A percentile compares a stretch with the other conserved stretches of the same genome.
Evolutionary conservation across 2,113 vertebrate species (phyloP).

Genomic region (Percopsis transmontana): DNA sequence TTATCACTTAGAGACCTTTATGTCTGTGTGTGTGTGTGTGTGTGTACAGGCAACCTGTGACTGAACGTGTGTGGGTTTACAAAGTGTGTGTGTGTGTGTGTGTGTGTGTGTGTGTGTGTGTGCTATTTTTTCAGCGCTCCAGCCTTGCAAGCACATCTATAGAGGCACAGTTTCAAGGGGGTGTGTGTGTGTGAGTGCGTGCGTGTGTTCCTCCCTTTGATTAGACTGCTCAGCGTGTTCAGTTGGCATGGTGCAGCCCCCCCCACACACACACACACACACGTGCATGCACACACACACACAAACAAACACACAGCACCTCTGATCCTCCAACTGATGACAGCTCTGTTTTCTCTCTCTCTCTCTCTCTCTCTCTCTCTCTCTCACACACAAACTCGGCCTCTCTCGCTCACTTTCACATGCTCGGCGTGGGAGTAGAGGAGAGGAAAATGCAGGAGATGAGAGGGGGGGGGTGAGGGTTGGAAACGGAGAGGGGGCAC

Average conservation of each 20-base stretch:
- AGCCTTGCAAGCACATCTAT: constrained; percentile 28
- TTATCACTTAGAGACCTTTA: constrained; percentile 40
- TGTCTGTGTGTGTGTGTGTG: constrained; percentile 8
- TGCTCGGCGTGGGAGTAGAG: constrained; percentile 68
- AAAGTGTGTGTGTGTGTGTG: constrained; percentile 17
- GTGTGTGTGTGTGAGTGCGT: constrained; percentile 12
- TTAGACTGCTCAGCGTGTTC: constrained; percentile 65
- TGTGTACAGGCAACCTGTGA: constrained; percentile 45
- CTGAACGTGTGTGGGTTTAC: constrained; percentile 33
- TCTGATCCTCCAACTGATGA: constrained; percentile 76
- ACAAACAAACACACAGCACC: constrained; percentile 55
- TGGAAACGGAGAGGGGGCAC: constrained; percentile 49
- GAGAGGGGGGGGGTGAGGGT: constrained; percentile 37
- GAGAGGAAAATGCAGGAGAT: constrained; percentile 47
- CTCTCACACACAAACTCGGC: constrained; percentile 26
- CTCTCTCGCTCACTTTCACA: constrained; percentile 57
- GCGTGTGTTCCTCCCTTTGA: constrained; percentile 66
- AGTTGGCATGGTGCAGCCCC: constrained; percentile 73
- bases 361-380: constrained; percentile 45
- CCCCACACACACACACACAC: constrained; percentile 3
- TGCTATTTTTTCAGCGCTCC: background rate
- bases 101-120: constrained; percentile 4
- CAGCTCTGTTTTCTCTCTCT: constrained; percentile 67
- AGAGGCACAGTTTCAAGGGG: constrained; percentile 34
- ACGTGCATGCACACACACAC: constrained; percentile 4